Evolutionary conservation across 2,797 vertebrate species (phyloP), one percentile per base, ranked within the genome.

Genomic region (Denticeps clupeoides): DNA sequence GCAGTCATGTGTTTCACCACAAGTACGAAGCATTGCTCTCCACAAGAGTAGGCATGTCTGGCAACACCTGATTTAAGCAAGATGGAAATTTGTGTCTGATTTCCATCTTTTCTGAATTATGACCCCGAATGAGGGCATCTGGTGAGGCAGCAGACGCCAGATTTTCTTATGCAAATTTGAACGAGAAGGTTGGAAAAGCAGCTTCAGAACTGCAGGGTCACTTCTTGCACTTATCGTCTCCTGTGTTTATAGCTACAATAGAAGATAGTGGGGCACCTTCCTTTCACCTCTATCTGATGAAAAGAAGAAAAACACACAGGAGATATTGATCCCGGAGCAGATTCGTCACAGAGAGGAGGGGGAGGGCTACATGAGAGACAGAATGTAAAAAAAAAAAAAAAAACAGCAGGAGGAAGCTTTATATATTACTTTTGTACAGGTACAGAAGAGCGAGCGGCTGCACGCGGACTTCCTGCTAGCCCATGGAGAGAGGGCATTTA

Each of bases 231-330:
- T 23, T 15, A 18, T 19, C 13, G 11, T 5, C 19, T 13, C 27
- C 4, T 21, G 13, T 23, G 16, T 18, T 12, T 27, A 24, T 19
- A 29, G 13, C 21, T 10, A 29, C 18, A 32, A 44, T n/a, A 8
- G 5, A 29, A n/a, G 19, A 47, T n/a, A 47, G 18, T 11, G n/a
- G 18, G 13, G 5, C 23, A 29, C 26, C 22, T 31, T 33, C 45
- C 18, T 27, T 19, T 46, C 24, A 22, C 41, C 37, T 38, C 44
- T 45, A 53, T 32, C 32, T 25, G 35, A 35, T 19, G 16, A 38
- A 33, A n/a, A 41, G 35, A 44, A 22, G 28, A 47, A 10, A 12
- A 31, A 27, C 35, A 41, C 26, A 44, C 6, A 43, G 15, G 5
- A 22, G 32, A 22, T 23, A 32, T 33, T 23, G 31, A 33, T 15